Conservation (phyloP, 1,140 invertebrate genomes). For the Ctenoplectra terminalis region DNA sequence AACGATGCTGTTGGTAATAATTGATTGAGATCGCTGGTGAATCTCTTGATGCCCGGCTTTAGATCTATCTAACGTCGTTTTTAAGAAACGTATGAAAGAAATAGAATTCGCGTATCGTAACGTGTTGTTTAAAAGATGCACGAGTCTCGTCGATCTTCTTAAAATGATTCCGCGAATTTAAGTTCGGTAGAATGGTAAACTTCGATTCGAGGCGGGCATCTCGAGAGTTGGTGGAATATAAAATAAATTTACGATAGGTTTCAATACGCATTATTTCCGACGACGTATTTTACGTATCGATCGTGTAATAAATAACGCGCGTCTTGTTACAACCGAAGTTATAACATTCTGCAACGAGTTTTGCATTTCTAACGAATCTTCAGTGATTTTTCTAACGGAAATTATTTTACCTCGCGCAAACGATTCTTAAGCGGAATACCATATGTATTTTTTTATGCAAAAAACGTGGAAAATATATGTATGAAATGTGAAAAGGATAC, state of each 20-base stretch:
- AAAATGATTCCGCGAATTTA: not conserved
- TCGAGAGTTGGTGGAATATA: not conserved
- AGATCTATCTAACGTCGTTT: not conserved
- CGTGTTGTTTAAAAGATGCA: not conserved
- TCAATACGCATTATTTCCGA: too few relatives aligned
- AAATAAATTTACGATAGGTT: not conserved
- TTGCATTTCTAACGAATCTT: too few relatives aligned
- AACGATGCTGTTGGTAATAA: not conserved
- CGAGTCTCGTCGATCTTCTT: not conserved
- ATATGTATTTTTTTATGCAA: too few relatives aligned
- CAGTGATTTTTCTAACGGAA: too few relatives aligned
- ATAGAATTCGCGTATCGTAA: too few relatives aligned
- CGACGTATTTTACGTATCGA: not conserved
- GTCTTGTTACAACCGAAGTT: not conserved
- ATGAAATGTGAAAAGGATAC: too few relatives aligned
- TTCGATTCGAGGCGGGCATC: not conserved
- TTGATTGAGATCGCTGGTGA: not conserved
- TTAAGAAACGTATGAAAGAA: not conserved
- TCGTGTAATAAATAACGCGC: not conserved
- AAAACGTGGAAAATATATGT: too few relatives aligned
- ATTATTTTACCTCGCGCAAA: too few relatives aligned
- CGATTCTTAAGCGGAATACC: too few relatives aligned
- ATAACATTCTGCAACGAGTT: too few relatives aligned
- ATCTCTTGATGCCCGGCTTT: too few relatives aligned
- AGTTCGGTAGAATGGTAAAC: too few relatives aligned